Evolutionary conservation across 2,888 invertebrate genomes (phyloP), one percentile per base, ranked within the genome.

Genomic region (Incurvaria masculella): DNA sequence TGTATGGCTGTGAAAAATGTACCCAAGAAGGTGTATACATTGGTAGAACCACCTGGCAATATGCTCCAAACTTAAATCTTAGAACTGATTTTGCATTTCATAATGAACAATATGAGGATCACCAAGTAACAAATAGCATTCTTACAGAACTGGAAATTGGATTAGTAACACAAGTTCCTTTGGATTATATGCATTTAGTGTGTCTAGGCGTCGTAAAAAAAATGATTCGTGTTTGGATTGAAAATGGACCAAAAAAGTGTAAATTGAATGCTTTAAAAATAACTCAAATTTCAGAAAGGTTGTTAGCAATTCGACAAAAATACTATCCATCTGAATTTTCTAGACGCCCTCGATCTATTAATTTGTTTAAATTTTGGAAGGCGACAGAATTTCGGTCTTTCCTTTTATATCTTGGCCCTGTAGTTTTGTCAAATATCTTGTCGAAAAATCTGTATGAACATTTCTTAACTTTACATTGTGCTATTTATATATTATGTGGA

Each of bases 321-420:
- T 23, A 48, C 23, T 40, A 48, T 19, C 44, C 48, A 19, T 21
- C 18, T 20, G 48, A 48, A 23, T 48, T 44, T 33, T 48, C 33
- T 5, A 48, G 44, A 23, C 26, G 21, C 2, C 46, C 20, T 19
- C 20, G 39, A 46, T 38, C 20, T 38, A 45, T 49, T 4, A 50
- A 50, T n/a, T n/a, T n/a, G n/a, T n/a, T n/a, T n/a, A n/a, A n/a
- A 47, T 50, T 47, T 46, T 50, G 50, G 47, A 44, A 50, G 47
- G 50, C 47, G 11, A 50, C 50, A 6, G 50, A 50, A 23, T 50
- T 47, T 21, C 41, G 50, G 44, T 44, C 47, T 27, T 49, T 33
- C n/a, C 19, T 43, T 43, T 43, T 43, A 21, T 42, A 45, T 46
- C 42, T 46, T 19, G 42, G 46, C 21, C 46, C 46, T 11, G 42